phyloP scores from a whole-genome alignment of 2,888 invertebrate species.

The Rosalia funebris region DNA sequence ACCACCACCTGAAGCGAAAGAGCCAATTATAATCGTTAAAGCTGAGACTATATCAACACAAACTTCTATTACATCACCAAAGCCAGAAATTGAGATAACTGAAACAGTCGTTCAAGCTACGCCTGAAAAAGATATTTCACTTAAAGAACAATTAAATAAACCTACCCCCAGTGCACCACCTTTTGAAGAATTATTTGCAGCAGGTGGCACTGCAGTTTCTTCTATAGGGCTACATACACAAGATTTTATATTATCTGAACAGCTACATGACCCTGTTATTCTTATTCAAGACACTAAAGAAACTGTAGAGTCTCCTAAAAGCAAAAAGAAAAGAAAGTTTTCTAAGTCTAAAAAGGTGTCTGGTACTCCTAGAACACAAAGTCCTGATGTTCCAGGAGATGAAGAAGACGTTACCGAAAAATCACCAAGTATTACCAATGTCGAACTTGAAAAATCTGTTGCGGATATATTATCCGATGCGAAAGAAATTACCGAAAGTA shows the following conservation, averaged over 20 bases:
- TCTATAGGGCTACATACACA: constrained; percentile 28
- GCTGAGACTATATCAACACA: constrained; percentile 25
- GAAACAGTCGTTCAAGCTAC: background rate
- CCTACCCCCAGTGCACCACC: constrained; percentile 16
- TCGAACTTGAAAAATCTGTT: constrained; percentile 20
- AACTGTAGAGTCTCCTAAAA: constrained; percentile 29
- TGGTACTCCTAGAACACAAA: constrained; percentile 38
- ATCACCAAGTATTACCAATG: constrained; percentile 2
- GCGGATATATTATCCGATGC: background rate
- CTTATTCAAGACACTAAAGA: constrained; percentile 15
- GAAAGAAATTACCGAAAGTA: constrained; percentile 23
- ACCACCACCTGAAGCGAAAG: background rate
- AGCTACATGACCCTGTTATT: constrained; percentile 29
- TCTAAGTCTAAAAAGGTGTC: constrained; percentile 33
- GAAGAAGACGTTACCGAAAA: constrained; percentile 23
- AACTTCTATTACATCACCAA: background rate
- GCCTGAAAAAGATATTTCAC: background rate
- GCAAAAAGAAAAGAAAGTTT: constrained; percentile 45
- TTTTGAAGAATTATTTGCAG: constrained; percentile 10
- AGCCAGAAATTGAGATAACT: background rate
- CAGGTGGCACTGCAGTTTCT: background rate
- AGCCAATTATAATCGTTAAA: background rate
- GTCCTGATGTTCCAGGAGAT: constrained; percentile 27
- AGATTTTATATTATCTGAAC: constrained; percentile 40
- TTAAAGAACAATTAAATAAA: no score